Evolutionary conservation across 30 jellyfish, hydroid and myxozoan genomes (phyloP).

Genomic region (Aurelia aurita): DNA sequence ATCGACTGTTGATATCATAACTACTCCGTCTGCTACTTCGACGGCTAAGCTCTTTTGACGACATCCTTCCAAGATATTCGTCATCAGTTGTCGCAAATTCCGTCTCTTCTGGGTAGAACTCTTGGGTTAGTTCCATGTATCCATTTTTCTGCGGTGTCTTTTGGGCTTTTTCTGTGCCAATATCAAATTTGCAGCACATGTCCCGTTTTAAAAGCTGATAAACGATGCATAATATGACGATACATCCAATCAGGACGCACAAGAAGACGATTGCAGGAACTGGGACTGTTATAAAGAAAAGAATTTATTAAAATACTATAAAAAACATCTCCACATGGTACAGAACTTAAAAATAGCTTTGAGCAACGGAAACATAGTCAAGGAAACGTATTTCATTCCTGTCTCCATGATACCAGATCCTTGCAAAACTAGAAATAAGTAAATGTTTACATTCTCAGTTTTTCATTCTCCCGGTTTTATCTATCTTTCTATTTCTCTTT

Average conservation of each 20-base stretch:
- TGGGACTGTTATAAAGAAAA: conserved; percentile 63
- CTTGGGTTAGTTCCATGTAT: conserved; percentile 86
- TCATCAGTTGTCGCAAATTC: conserved; percentile 92
- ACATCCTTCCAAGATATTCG: conserved; percentile 81
- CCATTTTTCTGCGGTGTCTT: conserved; percentile 84
- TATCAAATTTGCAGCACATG: conserved; percentile 94
- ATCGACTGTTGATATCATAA: conserved; percentile 81
- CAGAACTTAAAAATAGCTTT: no score
- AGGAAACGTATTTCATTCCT: no score
- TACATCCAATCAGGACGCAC: conserved; percentile 91
- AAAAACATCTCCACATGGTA: no score
- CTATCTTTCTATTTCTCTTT: no score
- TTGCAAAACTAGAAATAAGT: no score
- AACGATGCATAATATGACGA: conserved; percentile 83
- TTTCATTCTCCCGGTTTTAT: no score
- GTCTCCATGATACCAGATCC: no score
- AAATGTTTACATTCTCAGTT: no score
- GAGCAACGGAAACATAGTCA: no score
- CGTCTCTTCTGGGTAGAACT: conserved; percentile 87
- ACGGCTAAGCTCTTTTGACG: conserved; percentile 85
- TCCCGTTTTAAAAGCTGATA: conserved; percentile 92
- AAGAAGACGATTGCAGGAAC: conserved; percentile 94
- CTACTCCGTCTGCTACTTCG: conserved; percentile 95
- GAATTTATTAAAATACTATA: neutral
- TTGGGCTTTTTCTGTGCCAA: conserved; percentile 78